Evolutionary conservation across 2,797 vertebrate genomes (phyloP).

Genomic region (Malurus leucopterus): DNA sequence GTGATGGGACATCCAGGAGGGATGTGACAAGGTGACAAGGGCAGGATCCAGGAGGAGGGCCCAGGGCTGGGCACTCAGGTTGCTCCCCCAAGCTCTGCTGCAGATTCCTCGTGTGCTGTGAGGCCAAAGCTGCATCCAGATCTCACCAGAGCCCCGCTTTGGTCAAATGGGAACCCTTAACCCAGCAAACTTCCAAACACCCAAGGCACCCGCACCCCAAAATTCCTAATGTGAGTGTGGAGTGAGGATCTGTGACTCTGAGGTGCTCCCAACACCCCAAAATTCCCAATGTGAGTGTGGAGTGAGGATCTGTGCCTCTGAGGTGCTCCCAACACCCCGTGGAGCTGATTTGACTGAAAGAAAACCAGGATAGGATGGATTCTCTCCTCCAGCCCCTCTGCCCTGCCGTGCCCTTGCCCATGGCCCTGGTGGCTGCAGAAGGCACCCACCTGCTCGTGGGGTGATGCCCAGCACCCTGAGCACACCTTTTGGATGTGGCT

Average conservation of each 20-base stretch:
- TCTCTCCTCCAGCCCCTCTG: neutral
- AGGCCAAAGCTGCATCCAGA: neutral
- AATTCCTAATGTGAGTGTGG: rapidly evolving
- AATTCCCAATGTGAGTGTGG: rapidly evolving
- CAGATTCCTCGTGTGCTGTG: neutral
- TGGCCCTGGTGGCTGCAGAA: neutral
- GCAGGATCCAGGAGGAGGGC: neutral
- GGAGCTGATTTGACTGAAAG: neutral
- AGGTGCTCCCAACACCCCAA: rapidly evolving
- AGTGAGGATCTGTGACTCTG: neutral
- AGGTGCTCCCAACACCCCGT: neutral
- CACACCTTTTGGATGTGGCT: rapidly evolving
- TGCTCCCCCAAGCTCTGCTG: neutral
- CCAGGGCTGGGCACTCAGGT: neutral
- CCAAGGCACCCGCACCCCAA: rapidly evolving
- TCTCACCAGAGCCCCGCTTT: neutral
- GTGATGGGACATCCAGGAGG: neutral
- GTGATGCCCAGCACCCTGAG: neutral
- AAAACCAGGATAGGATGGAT: neutral
- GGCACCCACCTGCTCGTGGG: neutral
- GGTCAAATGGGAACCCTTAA: neutral
- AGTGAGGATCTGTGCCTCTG: neutral
- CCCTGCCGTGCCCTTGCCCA: neutral
- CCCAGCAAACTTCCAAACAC: neutral
- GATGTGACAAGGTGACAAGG: neutral